phyloP scores from a whole-genome alignment of 2,113 vertebrate genomes.

The Phycodurus eques region DNA sequence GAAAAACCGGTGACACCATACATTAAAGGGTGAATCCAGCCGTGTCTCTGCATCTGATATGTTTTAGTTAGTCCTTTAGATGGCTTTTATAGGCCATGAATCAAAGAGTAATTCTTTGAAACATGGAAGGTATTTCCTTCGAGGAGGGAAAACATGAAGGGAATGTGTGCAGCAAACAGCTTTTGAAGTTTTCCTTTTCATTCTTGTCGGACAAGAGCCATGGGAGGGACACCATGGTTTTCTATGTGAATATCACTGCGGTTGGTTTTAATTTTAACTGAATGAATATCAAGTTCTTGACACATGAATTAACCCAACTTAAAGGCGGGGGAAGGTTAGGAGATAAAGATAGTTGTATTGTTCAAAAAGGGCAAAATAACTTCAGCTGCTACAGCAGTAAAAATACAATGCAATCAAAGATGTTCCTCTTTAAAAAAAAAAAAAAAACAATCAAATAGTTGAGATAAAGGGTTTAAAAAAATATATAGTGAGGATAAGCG shows the following conservation, averaged over 20 bases:
- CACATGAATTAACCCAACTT: not conserved
- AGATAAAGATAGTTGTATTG: not conserved
- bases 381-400: not conserved
- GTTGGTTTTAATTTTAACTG: slow-evolving; percentile 15
- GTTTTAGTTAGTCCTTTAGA: slow-evolving; percentile 51
- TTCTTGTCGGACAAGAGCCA: slow-evolving; percentile 20
- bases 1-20: slow-evolving; percentile 50
- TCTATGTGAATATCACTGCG: slow-evolving; percentile 51
- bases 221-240: slow-evolving; percentile 56
- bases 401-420: not conserved
- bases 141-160: slow-evolving; percentile 63
- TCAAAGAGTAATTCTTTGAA: slow-evolving; percentile 47
- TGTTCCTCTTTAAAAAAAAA: not conserved
- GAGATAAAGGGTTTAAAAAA: not conserved
- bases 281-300: slow-evolving; percentile 26
- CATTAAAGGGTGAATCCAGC: slow-evolving; percentile 35
- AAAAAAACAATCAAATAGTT: not conserved
- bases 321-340: not conserved
- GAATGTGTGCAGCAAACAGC: slow-evolving; percentile 65
- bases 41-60: slow-evolving; percentile 30
- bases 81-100: slow-evolving; percentile 30
- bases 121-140: slow-evolving; percentile 58
- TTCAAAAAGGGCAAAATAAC: not conserved
- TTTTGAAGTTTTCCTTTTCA: slow-evolving; percentile 69
- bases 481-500: not conserved